phyloP scores from a whole-genome alignment of 1,140 invertebrate genomes.

The Macrosteles quadrilineatus region DNA sequence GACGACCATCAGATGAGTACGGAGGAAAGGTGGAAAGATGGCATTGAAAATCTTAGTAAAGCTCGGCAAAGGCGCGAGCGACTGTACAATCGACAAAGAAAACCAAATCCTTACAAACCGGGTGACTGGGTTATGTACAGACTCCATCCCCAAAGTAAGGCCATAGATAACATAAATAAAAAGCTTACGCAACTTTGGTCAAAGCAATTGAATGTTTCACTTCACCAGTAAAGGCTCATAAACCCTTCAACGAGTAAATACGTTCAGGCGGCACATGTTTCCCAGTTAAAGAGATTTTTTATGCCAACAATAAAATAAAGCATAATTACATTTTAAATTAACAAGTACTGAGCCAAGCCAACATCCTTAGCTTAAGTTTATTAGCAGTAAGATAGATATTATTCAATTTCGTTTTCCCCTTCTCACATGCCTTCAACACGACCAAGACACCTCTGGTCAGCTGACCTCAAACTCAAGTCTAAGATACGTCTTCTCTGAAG shows the following conservation, averaged over 20 bases:
- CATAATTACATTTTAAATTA: background rate
- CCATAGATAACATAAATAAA: background rate
- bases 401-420: background rate
- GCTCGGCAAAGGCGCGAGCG: background rate
- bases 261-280: background rate
- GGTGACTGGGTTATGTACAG: slow-evolving; percentile 7
- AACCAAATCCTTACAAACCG: slow-evolving; percentile 7
- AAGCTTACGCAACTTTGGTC: background rate
- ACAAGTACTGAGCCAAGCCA: background rate
- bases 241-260: background rate
- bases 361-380: background rate
- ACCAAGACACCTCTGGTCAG: background rate
- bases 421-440: background rate
- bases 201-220: background rate
- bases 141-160: background rate
- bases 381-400: background rate
- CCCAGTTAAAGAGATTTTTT: slow-evolving; percentile 6
- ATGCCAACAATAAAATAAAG: background rate
- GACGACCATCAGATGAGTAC: background rate
- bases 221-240: background rate
- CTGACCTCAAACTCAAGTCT: background rate
- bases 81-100: background rate
- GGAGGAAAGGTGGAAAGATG: background rate
- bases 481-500: background rate
- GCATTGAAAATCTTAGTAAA: background rate